These are phyloP conservation scores for Sycophila texana DNA, from an alignment of 2,888 invertebrate species.

Conservation along the genomic window DNA sequence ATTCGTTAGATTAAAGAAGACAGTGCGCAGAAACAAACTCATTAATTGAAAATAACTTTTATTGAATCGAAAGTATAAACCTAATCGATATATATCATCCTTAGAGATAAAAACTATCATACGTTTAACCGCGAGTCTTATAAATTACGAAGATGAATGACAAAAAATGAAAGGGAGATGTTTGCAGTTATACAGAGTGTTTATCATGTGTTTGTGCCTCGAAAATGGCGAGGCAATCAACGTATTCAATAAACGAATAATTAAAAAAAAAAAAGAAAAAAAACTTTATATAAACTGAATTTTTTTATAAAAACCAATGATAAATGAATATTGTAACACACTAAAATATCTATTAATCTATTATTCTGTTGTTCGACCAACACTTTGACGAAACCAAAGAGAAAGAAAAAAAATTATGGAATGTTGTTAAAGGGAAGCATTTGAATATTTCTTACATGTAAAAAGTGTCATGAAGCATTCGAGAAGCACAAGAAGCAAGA, in stretches of 20 bases:
- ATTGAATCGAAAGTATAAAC: conserved; percentile 72
- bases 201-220: conserved; percentile 26
- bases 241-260: conserved; percentile 15
- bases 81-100: conserved; percentile 63
- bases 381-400: conserved; percentile 35
- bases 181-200: conserved; percentile 40
- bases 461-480: conserved; percentile 24
- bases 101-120: conserved; percentile 69
- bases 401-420: conserved; percentile 52
- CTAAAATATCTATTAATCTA: neutral
- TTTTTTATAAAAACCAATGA: conserved; percentile 1
- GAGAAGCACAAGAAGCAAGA: conserved; percentile 56
- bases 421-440: conserved; percentile 36
- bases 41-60: conserved; percentile 73
- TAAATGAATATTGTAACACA: conserved; percentile 5
- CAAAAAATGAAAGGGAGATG: conserved; percentile 48
- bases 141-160: conserved; percentile 63
- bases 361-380: conserved; percentile 31
- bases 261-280: conserved; percentile 30
- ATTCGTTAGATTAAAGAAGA: neutral
- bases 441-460: conserved; percentile 19
- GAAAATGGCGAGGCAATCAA: conserved; percentile 36
- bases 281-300: conserved; percentile 30
- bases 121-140: conserved; percentile 68
- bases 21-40: conserved; percentile 53